Base-by-base conservation (phyloP, 1,140 invertebrate genomes). In the Drosophila gunungcola region DNA sequence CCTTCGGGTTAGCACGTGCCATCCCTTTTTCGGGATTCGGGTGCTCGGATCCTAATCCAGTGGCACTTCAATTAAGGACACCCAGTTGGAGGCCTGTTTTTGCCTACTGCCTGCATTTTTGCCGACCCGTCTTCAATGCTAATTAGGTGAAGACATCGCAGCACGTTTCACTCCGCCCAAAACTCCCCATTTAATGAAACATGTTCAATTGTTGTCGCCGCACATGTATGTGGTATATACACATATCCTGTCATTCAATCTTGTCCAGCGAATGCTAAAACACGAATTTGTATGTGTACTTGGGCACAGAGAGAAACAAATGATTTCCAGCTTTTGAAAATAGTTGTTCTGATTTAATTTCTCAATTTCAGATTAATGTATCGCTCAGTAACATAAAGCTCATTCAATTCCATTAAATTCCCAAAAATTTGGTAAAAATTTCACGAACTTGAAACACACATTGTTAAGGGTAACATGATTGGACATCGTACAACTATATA, bases 91-190 rank as follows among this genome's bases (percentile, higher is more conserved):
- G 57, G 32, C 68, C 48, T 52, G 53, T 34, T 68, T 83, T 75
- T 67, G 80, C 75, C 73, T 79, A 75, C 74, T 70, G 80, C 82
- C 68, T 76, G 78, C 70, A 88, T 79, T 86, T 88, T 79, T 83
- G 70, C 67, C 80, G 45, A 39, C 65, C 72, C 70, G 68, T 43
- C 72, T 41, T 51, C 72, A 69, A 79, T 76, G 79, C 80, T 88
- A 88, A 88, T 88, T 88, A 83, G 63, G 48, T 72, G 70, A 75
- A 58, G 65, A 68, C 80, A 73, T 85, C 81, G 73, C 63, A 64
- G 65, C 84, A 88, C 84, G 84, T 88, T 53, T n/a, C 25, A 21
- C 62, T 25, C 56, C 42, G 2, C n/a, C 25, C 61, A 42, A 52
- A 36, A 1, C 42, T 52, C 11, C 48, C 46, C 29, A 49, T 29